Evolutionary conservation across 2,888 invertebrate genomes (phyloP).

Genomic region (Megaustenia siamemsis): DNA sequence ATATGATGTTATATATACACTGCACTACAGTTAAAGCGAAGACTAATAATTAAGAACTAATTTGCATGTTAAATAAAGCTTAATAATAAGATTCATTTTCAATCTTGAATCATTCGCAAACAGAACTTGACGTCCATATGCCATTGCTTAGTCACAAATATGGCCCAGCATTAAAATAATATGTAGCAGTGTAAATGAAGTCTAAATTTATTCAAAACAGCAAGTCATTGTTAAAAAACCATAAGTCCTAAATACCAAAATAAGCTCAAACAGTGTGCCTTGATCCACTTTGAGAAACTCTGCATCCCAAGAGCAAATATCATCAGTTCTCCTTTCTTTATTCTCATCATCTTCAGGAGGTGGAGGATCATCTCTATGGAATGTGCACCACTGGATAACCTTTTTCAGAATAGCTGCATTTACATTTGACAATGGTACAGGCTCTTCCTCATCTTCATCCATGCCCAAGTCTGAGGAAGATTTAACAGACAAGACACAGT

Average conservation of each 20-base stretch:
- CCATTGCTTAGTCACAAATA: too few relatives aligned
- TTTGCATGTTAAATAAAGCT: too few relatives aligned
- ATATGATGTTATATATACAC: too few relatives aligned
- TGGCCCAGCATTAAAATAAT: too few relatives aligned
- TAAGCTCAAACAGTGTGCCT: slow-evolving; percentile 93
- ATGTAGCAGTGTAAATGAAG: too few relatives aligned
- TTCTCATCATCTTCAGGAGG: slow-evolving; percentile 97
- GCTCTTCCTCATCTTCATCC: slow-evolving; percentile 85
- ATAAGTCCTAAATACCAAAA: slow-evolving; percentile 83
- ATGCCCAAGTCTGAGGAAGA: slow-evolving; percentile 80
- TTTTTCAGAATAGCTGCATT: slow-evolving; percentile 97
- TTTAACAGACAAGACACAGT: neutral
- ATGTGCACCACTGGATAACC: slow-evolving; percentile 81
- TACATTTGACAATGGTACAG: slow-evolving; percentile 97
- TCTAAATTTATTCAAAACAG: too few relatives aligned
- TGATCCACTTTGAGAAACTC: slow-evolving; percentile 95
- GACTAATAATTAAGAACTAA: too few relatives aligned
- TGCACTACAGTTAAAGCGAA: too few relatives aligned
- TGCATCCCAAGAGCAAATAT: slow-evolving; percentile 99
- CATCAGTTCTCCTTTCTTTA: slow-evolving; percentile 98
- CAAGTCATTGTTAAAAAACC: too few relatives aligned
- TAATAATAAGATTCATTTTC: too few relatives aligned
- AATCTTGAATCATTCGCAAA: too few relatives aligned
- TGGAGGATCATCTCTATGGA: slow-evolving; percentile 87
- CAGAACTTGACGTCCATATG: too few relatives aligned